A percentile compares a stretch with the other conserved stretches of the same genome.
These are phyloP conservation scores for Chesias legatella DNA, from an alignment of 2,888 invertebrate genomes.

Conservation along the genomic window DNA sequence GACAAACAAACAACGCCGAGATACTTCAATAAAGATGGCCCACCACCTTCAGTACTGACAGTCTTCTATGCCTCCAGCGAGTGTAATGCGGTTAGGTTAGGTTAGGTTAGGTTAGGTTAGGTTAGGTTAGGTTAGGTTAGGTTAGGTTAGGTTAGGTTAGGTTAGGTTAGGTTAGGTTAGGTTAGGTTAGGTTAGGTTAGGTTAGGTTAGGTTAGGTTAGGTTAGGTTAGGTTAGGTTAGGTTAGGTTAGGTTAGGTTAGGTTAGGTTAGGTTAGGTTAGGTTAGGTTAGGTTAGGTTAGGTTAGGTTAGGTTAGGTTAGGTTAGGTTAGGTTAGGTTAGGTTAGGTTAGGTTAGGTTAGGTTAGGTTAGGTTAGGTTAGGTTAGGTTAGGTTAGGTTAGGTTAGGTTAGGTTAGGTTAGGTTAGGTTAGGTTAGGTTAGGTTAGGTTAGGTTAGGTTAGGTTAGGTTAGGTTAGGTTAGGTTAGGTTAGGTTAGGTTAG, in stretches of 20 bases:
- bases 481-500: slow-evolving; percentile 11
- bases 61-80: too few relatives aligned
- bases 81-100: slow-evolving; percentile 11
- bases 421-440: slow-evolving; percentile 1
- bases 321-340: slow-evolving; percentile 1
- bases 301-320: slow-evolving; percentile 2
- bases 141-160: slow-evolving; percentile 17
- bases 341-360: slow-evolving; percentile 11
- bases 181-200: slow-evolving; percentile 17
- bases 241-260: slow-evolving; percentile 17
- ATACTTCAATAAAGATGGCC: too few relatives aligned
- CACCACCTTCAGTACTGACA: too few relatives aligned
- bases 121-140: slow-evolving; percentile 17
- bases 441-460: slow-evolving; percentile 6
- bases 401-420: slow-evolving; percentile 19
- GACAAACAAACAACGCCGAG: too few relatives aligned
- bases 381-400: slow-evolving; percentile 21
- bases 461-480: slow-evolving; percentile 15
- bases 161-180: slow-evolving; percentile 15
- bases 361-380: slow-evolving; percentile 18
- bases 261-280: slow-evolving; percentile 6
- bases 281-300: slow-evolving; percentile 6
- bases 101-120: slow-evolving; percentile 16
- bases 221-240: slow-evolving; percentile 19
- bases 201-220: slow-evolving; percentile 17